Evolutionary conservation across 2,797 vertebrate species (phyloP), one percentile per base, ranked within the genome.

Genomic region (Poeciliopsis infans): DNA sequence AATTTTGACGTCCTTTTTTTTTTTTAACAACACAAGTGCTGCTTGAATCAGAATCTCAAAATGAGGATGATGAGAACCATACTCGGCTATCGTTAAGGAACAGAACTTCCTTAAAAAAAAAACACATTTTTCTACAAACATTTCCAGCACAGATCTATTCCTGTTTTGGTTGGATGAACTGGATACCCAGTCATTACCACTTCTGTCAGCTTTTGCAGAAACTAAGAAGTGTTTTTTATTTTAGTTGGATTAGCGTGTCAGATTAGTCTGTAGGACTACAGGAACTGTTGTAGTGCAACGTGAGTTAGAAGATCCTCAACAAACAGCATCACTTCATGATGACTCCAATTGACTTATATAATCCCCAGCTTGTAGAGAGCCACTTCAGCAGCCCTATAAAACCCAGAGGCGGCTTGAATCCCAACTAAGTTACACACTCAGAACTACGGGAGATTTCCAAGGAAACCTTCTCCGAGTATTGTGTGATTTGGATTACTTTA

Each of bases 321-420:
- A 94, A 91, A 93, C 93, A 94, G 92, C 69, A 82, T 43, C 94
- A 89, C 92, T 91, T 76, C 76, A 78, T 47, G 59, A 83, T 93
- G 95, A 90, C 94, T 89, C 91, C 92, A 93, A 95, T 86, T 78
- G 87, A 83, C 91, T 92, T 18, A 74, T 91, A 90, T 97, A 96
- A 97, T 97, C 96, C 95, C 87, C 95, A 95, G 95, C 82, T 95
- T 89, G 92, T 93, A 91, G 92, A 95, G 94, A 93, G 89, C 82
- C 88, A 95, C 94, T 95, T 92, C 91, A 92, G 75, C 79, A 83
- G 84, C 90, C 74, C 83, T 79, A 71, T 49, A 85, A 92, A 90
- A 93, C 94, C 90, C 73, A 84, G 95, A 95, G 94, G 92, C 95
- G 95, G 93, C 94, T 96, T 89, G 92, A 94, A 96, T 96, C 94